Evolutionary conservation across 2,113 vertebrate species (phyloP).

Genomic region (Kryptolebias marmoratus): DNA sequence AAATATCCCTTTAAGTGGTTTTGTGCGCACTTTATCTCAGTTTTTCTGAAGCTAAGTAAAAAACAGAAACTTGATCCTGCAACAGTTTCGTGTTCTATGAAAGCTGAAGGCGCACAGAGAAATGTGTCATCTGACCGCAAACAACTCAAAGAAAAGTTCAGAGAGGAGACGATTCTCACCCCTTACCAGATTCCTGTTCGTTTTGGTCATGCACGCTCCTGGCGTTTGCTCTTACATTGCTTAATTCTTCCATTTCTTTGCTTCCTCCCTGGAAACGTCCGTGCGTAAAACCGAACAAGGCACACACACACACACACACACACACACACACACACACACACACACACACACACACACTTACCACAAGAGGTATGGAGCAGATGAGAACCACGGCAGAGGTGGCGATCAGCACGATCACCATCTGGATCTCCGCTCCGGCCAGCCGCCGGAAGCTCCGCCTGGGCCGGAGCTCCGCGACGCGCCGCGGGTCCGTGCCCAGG

Average conservation of each 20-base stretch:
- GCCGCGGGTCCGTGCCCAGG: slow-evolving; percentile 86
- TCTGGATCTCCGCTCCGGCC: slow-evolving; percentile 94
- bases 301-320: too few species aligned
- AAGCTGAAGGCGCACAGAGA: background rate
- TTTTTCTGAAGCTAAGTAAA: too few species aligned
- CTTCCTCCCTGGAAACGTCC: background rate
- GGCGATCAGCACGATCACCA: slow-evolving; percentile 95
- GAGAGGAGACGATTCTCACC: too few species aligned
- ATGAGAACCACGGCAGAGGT: slow-evolving; percentile 93
- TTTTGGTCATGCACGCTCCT: too few species aligned
- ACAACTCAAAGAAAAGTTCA: slow-evolving; percentile 8
- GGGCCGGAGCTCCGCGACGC: slow-evolving; percentile 85
- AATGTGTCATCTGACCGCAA: slow-evolving; percentile 38
- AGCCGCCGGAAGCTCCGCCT: slow-evolving; percentile 89
- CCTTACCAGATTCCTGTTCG: too few species aligned
- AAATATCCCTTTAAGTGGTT: too few species aligned
- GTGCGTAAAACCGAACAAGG: too few species aligned
- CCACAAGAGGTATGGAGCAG: slow-evolving; percentile 97
- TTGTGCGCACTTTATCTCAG: too few species aligned
- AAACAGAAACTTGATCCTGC: background rate
- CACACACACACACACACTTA: slow-evolving; percentile 77
- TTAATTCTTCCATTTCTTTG: background rate
- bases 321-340: too few species aligned
- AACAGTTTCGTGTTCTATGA: too few species aligned
- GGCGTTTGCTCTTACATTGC: too few species aligned